Conservation (phyloP, 2,797 vertebrate genomes). For the Orestias chungarensis region DNA sequence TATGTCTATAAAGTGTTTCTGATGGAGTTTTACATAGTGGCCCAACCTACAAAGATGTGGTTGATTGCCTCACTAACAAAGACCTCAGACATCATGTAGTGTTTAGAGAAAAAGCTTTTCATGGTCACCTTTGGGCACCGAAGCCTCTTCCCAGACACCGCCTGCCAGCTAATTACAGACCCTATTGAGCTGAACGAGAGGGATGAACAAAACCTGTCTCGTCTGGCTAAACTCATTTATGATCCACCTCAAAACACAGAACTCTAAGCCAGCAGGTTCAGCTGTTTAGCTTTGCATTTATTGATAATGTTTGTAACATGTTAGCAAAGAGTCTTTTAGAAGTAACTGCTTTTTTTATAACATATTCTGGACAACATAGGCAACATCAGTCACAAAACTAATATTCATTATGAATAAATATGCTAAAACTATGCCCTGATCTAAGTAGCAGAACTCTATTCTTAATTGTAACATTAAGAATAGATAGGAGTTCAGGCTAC, state of each 20-base stretch:
- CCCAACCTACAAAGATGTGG: slow-evolving; percentile 29
- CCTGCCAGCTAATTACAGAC: slow-evolving; percentile 56
- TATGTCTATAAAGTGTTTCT: background rate
- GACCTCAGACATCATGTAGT: slow-evolving; percentile 55
- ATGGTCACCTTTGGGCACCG: slow-evolving; percentile 56
- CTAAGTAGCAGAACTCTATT: background rate
- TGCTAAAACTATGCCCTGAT: background rate
- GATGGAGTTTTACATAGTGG: background rate
- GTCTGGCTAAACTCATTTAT: slow-evolving; percentile 46
- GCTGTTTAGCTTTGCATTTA: slow-evolving; percentile 22
- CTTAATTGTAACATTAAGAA: background rate
- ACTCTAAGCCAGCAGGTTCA: slow-evolving; percentile 20
- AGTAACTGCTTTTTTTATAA: slow-evolving; percentile 1
- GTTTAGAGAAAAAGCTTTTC: slow-evolving; percentile 56
- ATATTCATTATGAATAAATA: background rate
- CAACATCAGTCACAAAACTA: background rate
- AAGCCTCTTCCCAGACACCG: slow-evolving; percentile 58
- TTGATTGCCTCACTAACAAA: slow-evolving; percentile 38
- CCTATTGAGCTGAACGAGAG: slow-evolving; percentile 56
- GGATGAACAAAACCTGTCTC: slow-evolving; percentile 61
- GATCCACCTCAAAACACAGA: slow-evolving; percentile 29
- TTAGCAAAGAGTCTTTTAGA: slow-evolving; percentile 19
- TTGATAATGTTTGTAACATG: slow-evolving; percentile 48
- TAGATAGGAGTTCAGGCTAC: background rate
- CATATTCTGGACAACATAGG: background rate